Percentiles rank a stretch among this genome's conserved stretches.
These are phyloP conservation scores for Eulimnadia texana DNA, from an alignment of 1,140 invertebrate genomes.

Conservation along the genomic window DNA sequence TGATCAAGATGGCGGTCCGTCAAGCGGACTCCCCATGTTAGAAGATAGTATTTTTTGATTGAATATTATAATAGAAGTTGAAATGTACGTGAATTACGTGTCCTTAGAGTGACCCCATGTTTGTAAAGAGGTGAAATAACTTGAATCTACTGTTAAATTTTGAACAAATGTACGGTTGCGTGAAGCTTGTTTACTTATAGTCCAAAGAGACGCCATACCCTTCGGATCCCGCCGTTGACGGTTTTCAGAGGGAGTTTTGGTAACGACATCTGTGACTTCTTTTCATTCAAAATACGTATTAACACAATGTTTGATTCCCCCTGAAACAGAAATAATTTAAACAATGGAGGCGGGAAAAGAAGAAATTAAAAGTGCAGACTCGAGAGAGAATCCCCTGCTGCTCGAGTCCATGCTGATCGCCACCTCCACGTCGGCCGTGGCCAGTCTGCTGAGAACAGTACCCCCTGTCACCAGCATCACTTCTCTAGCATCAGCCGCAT, in stretches of 20 bases:
- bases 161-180: background rate
- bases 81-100: too few species aligned
- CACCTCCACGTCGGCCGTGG: background rate
- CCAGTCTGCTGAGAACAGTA: background rate
- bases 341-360: background rate
- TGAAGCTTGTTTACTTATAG: background rate
- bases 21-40: background rate
- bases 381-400: background rate
- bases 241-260: background rate
- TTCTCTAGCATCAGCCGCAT: background rate
- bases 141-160: too few species aligned
- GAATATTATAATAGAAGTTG: too few species aligned
- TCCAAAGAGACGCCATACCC: background rate
- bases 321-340: background rate
- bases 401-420: background rate
- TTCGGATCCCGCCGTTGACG: background rate
- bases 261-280: background rate
- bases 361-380: background rate
- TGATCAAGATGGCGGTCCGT: background rate
- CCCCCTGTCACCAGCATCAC: background rate
- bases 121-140: too few species aligned
- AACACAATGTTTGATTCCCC: too few species aligned
- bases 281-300: too few species aligned
- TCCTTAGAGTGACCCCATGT: too few species aligned
- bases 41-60: too few species aligned